These are phyloP conservation scores for Accipiter virgatus DNA, from an alignment of 2,113 vertebrate genomes.

Conservation along the genomic window DNA sequence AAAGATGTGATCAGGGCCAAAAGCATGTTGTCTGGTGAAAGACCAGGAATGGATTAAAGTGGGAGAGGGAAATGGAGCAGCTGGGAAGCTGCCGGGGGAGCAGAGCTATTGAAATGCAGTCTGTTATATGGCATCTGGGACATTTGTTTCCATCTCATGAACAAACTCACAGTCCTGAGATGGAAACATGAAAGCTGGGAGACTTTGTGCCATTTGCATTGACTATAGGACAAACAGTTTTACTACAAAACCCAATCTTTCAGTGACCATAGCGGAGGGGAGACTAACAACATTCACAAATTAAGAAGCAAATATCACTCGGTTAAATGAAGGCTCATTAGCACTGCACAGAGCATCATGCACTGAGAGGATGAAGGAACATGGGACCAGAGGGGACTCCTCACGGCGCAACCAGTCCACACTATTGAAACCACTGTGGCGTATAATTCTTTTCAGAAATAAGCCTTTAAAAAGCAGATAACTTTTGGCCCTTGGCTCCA, in stretches of 20 bases:
- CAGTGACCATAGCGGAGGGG: not conserved
- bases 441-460: not conserved
- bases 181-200: not conserved
- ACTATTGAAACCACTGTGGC: not conserved
- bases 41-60: not conserved
- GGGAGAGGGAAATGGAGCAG: not conserved
- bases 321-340: not conserved
- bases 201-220: not conserved
- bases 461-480: not conserved
- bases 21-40: not conserved
- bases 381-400: not conserved
- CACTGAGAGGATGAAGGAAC: not conserved
- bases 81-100: not conserved
- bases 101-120: not conserved
- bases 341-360: not conserved
- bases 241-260: not conserved
- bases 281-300: not conserved
- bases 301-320: not conserved
- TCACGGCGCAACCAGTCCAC: not conserved
- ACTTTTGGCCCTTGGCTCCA: not conserved
- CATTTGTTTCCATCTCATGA: not conserved
- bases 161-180: not conserved
- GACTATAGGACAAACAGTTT: not conserved
- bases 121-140: not conserved
- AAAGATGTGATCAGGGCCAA: not conserved